Evolutionary conservation across 2,113 vertebrate genomes (phyloP), one percentile per base, ranked within the genome.

Genomic region (Sporophila hypoxantha): DNA sequence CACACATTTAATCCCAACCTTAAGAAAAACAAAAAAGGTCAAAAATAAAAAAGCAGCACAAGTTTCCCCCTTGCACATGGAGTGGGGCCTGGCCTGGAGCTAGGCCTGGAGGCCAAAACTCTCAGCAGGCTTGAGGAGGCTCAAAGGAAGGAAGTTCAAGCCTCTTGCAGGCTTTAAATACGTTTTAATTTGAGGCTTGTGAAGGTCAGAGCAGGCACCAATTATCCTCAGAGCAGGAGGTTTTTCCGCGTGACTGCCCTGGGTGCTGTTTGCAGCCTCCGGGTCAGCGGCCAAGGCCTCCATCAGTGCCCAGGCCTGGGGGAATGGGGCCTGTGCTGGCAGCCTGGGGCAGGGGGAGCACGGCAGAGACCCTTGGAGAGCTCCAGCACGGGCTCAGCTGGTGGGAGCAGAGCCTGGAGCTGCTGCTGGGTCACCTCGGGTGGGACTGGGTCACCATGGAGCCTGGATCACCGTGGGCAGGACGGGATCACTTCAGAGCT

Each of bases 41-140:
- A 49, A 52, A 52, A 55, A 55, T 21, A 32, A 55, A 55, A 29
- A 29, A 17, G 50, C 17, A 52, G 50, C 56, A 36, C 34, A 1
- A 17, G 36, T 20, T 20, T 42, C 36, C 36, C 14, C 29, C 39
- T 66, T 14, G 10, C 22, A 1, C 9, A 0, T 1, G 7, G 21
- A 12, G 6, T 0, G 19, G 57, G 25, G 25, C 44, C 25, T 3
- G 13, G 3, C 19, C 25, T 8, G 20, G 7, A 2, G 25, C 10
- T 17, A 60, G 14, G 39, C 39, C 64, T 50, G 44, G 64, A 2
- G 17, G 36, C 30, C 49, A 53, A 5, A 66, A 39, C 30, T 8
- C 3, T 0, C 65, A n/a, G 39, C 44, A 67, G 56, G 12, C 15
- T 17, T 29, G 7, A 15, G 47, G 49, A 60, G 15, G 39, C 39